Evolutionary conservation across 30 jellyfish, hydroid and myxozoan species (phyloP), one percentile per base, ranked within the genome.

Genomic region (Haliclystus octoradiatus): DNA sequence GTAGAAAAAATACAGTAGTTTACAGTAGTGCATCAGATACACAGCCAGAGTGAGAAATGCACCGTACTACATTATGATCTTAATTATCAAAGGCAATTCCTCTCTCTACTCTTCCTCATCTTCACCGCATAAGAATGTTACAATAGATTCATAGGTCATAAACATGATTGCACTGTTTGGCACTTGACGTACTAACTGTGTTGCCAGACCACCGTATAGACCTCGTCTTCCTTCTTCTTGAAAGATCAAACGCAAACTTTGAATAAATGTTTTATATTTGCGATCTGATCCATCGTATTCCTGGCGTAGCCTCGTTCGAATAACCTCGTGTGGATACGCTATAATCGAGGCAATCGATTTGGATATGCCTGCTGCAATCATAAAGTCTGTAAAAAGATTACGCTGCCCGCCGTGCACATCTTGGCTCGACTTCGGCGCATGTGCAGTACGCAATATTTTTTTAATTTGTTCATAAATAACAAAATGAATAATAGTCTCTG

Each of bases 251-350:
- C 69, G 26, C 72, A 89, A 66, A 9, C 95, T 82, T 66, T 89
- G 98, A 70, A 89, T 75, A 73, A 89, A 89, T 23, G 90, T n/a
- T 15, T 68, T 52, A 68, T 89, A 89, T 35, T 89, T 89, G 64
- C 89, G 67, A 1, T 25, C 57, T n/a, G 85, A 88, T 49, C 68
- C 35, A 22, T 50, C 79, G 31, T 82, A 92, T 72, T 89, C 98
- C 62, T 89, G 98, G 28, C 98, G 69, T 1, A 89, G 91, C 68
- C 98, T 81, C n/a, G 98, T 89, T 57, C 98, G 84, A 49, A 81
- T 94, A 28, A 89, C 98, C 52, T 89, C 98, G 34, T 89, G 98
- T 1, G 98, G 98, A 68, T 89, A 89, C 1, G 98, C 98, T 31
- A 76, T 14, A 25, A 89, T 82, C 15, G 98, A 80, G 1, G 98